phyloP scores from a whole-genome alignment of 2,113 vertebrate genomes.

The Sinocyclocheilus anshuiensis region DNA sequence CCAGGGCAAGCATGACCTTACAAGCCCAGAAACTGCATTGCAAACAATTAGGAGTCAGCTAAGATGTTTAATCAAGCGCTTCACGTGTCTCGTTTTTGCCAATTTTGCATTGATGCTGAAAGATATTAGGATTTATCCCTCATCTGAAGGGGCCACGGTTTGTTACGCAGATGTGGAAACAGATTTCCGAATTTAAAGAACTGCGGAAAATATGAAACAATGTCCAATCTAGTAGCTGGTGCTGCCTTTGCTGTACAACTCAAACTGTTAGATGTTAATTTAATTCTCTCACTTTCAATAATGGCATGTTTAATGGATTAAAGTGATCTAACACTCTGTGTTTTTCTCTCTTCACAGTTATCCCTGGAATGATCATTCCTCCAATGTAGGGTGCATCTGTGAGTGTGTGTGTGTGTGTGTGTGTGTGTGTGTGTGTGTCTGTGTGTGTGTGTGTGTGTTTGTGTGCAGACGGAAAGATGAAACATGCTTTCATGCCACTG shows the following conservation, averaged over 20 bases:
- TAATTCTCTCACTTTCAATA: not conserved
- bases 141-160: slow-evolving; percentile 46
- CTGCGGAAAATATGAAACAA: slow-evolving; percentile 59
- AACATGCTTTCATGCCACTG: slow-evolving; percentile 68
- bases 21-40: slow-evolving; percentile 38
- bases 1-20: slow-evolving; percentile 51
- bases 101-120: slow-evolving; percentile 1
- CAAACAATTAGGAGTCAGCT: slow-evolving; percentile 33
- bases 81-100: slow-evolving; percentile 9
- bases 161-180: slow-evolving; percentile 67
- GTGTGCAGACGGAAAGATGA: slow-evolving; percentile 77
- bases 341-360: slow-evolving; percentile 77
- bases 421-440: slow-evolving; percentile 11
- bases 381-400: slow-evolving; percentile 89
- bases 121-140: slow-evolving; percentile 63
- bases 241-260: not conserved
- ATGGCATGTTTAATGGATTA: too few species aligned
- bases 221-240: slow-evolving; percentile 3
- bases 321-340: slow-evolving; percentile 20
- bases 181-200: slow-evolving; percentile 55
- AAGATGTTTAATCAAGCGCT: slow-evolving; percentile 13
- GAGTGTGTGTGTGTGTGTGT: slow-evolving; percentile 50
- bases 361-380: slow-evolving; percentile 96
- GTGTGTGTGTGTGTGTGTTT: too few species aligned
- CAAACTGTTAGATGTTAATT: not conserved